phyloP scores from a whole-genome alignment of 1,140 invertebrate species.

The Galleria mellonella region DNA sequence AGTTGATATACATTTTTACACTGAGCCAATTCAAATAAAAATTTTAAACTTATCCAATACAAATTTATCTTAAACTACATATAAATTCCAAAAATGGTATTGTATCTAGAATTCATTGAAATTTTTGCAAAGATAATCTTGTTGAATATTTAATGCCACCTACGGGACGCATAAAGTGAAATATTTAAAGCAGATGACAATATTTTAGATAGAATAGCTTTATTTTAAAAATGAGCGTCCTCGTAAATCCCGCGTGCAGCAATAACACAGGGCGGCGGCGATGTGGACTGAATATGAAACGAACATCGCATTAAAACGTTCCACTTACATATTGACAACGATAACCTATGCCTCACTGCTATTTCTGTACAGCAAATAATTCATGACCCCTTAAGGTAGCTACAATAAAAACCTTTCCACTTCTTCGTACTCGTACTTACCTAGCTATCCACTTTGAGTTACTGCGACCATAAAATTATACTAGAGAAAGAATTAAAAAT shows the following conservation, averaged over 20 bases:
- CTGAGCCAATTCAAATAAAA: too few relatives aligned
- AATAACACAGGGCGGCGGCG: slow-evolving; percentile 48
- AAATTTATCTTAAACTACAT: too few relatives aligned
- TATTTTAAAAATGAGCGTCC: slow-evolving; percentile 59
- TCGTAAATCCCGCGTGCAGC: slow-evolving; percentile 54
- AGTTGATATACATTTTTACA: too few relatives aligned
- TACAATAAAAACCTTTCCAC: too few relatives aligned
- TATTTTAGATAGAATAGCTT: slow-evolving; percentile 70
- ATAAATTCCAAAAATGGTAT: slow-evolving; percentile 2
- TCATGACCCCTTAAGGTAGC: neutral
- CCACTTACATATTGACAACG: slow-evolving; percentile 28
- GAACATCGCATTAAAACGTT: slow-evolving; percentile 28
- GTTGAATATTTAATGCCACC: slow-evolving; percentile 43
- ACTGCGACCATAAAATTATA: too few relatives aligned
- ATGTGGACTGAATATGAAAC: slow-evolving; percentile 58
- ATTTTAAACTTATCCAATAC: too few relatives aligned
- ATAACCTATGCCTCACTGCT: slow-evolving; percentile 3
- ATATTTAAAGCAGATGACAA: slow-evolving; percentile 70
- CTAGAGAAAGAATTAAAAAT: too few relatives aligned
- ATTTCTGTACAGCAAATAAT: too few relatives aligned
- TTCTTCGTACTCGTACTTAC: too few relatives aligned
- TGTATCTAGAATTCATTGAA: slow-evolving; percentile 15
- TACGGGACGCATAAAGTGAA: slow-evolving; percentile 58
- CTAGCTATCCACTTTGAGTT: too few relatives aligned
- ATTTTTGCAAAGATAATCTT: slow-evolving; percentile 20